A percentile compares a stretch with the other conserved stretches of the same genome.
phyloP scores from a whole-genome alignment of 2,888 invertebrate genomes.

The Chrysodeixis includens region DNA sequence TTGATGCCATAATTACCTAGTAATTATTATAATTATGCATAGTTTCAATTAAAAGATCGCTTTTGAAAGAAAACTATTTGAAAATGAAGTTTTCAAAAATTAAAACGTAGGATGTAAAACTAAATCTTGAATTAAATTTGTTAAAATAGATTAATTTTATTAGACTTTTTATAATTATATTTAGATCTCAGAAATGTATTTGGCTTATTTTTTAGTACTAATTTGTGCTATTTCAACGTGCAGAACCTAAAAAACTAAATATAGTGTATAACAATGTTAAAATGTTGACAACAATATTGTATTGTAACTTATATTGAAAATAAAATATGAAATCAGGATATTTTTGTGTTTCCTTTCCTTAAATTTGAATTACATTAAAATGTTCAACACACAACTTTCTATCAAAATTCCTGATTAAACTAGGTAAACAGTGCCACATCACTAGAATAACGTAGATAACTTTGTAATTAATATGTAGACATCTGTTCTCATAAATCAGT shows the following conservation, averaged over 20 bases:
- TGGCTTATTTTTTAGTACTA: conserved; percentile 30
- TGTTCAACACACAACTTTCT: too few relatives aligned
- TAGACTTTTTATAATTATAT: conserved; percentile 19
- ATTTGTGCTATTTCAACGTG: conserved; percentile 43
- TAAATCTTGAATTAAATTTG: neutral
- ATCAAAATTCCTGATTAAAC: too few relatives aligned
- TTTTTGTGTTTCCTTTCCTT: too few relatives aligned
- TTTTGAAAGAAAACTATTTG: neutral
- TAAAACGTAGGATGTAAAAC: neutral
- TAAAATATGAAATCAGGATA: conserved; percentile 34
- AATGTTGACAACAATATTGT: conserved; percentile 73
- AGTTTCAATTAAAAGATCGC: neutral
- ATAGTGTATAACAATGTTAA: conserved; percentile 54
- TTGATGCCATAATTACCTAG: neutral
- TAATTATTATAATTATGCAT: neutral
- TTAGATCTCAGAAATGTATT: conserved; percentile 22
- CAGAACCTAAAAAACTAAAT: conserved; percentile 35
- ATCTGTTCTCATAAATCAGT: too few relatives aligned
- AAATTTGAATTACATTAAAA: too few relatives aligned
- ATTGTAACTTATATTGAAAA: conserved; percentile 58
- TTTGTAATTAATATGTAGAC: too few relatives aligned
- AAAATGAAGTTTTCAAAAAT: neutral
- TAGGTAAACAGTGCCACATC: too few relatives aligned
- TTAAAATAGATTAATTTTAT: neutral
- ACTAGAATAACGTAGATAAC: too few relatives aligned